A percentile compares a stretch with the other conserved stretches of the same genome.
Evolutionary conservation across 1,140 invertebrate species (phyloP).

Genomic region (Sitophilus oryzae): DNA sequence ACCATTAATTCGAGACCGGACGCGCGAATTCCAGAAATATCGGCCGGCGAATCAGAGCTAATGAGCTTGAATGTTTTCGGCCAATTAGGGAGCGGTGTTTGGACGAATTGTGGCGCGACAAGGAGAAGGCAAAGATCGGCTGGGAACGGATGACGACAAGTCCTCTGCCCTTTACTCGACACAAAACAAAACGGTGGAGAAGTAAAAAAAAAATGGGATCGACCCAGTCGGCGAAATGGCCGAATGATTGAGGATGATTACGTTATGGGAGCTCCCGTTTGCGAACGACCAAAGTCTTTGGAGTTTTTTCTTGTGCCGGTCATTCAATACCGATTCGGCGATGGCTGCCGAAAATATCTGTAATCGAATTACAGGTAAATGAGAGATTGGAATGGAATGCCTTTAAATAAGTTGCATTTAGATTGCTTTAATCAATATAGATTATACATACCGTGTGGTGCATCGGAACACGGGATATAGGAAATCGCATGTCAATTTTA

Average conservation of each 20-base stretch:
- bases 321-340: too few species aligned
- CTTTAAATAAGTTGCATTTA: too few species aligned
- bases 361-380: too few species aligned
- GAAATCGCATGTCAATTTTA: too few species aligned
- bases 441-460: too few species aligned
- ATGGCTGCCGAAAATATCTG: too few species aligned
- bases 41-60: conserved; percentile 1
- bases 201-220: neutral
- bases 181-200: conserved; percentile 4
- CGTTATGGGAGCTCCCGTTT: neutral
- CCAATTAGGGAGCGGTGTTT: conserved; percentile 7
- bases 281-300: too few species aligned
- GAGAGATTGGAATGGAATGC: too few species aligned
- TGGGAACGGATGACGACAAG: neutral
- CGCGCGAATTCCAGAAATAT: conserved; percentile 10
- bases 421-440: too few species aligned
- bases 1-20: conserved; percentile 29
- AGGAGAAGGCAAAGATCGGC: neutral
- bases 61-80: conserved; percentile 10
- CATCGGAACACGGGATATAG: too few species aligned
- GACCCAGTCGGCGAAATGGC: neutral
- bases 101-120: neutral
- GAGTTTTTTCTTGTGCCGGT: too few species aligned
- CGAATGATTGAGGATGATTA: neutral
- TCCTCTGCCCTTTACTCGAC: neutral